Evolutionary conservation across 2,113 vertebrate genomes (phyloP).

Genomic region (Phoxinus phoxinus): DNA sequence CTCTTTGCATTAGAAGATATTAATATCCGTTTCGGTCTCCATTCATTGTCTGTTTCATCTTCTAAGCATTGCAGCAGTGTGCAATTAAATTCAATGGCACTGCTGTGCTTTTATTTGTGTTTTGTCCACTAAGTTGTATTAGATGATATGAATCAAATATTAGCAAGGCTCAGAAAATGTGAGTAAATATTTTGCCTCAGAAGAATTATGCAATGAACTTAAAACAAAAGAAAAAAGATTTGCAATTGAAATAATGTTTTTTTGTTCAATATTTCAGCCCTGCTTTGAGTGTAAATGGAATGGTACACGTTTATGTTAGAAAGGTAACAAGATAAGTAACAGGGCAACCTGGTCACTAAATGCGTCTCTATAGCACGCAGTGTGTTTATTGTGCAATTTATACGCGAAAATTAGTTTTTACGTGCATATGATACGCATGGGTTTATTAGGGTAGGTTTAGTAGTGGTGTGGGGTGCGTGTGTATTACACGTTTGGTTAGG

Average conservation of each 20-base stretch:
- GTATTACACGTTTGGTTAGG: too few species aligned
- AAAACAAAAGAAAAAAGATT: too few species aligned
- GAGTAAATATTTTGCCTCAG: not conserved
- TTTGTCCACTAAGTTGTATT: not conserved
- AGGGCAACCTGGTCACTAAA: too few species aligned
- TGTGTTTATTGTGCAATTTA: too few species aligned
- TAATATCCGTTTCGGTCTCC: constrained; percentile 21
- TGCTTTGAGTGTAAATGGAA: not conserved
- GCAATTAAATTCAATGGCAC: not conserved
- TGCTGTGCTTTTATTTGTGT: constrained; percentile 16
- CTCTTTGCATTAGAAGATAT: constrained; percentile 23
- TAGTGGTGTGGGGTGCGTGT: too few species aligned
- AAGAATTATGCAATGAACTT: not conserved
- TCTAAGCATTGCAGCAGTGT: not conserved
- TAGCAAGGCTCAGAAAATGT: not conserved
- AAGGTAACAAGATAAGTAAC: not conserved
- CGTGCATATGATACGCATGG: too few species aligned
- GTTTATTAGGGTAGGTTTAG: too few species aligned
- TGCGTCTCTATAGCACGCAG: too few species aligned
- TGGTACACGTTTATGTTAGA: not conserved
- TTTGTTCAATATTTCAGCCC: not conserved
- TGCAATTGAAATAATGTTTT: not conserved
- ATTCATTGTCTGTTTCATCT: not conserved
- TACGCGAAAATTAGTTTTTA: too few species aligned
- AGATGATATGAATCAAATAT: constrained; percentile 8